Conservation (phyloP, 2,113 vertebrate species). For the Pterocles gutturalis region DNA sequence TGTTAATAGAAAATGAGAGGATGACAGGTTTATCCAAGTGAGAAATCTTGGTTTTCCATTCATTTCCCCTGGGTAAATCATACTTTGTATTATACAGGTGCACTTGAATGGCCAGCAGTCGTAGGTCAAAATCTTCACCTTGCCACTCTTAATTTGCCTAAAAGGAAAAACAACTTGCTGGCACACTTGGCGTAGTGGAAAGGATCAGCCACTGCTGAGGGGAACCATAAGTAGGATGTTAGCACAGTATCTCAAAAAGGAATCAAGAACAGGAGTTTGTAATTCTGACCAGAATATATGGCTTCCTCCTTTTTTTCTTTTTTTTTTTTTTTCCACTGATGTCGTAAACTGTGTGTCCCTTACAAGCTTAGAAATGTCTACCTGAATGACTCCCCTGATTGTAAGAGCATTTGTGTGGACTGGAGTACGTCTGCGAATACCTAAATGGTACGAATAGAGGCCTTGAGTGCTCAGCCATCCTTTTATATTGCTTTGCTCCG, state of each 20-base stretch:
- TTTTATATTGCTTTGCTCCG: background rate
- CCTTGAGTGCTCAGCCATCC: background rate
- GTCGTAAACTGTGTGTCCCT: background rate
- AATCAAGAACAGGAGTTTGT: background rate
- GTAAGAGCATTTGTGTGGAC: background rate
- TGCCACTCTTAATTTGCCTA: background rate
- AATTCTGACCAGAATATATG: background rate
- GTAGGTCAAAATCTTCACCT: background rate
- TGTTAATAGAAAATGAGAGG: conserved; percentile 5
- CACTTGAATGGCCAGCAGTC: background rate
- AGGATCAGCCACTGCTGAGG: background rate
- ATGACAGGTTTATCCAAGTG: conserved; percentile 17
- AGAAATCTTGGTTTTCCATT: conserved; percentile 7
- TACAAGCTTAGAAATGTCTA: background rate
- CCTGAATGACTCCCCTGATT: background rate
- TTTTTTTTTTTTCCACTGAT: background rate
- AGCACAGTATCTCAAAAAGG: background rate
- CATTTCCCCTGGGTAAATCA: background rate
- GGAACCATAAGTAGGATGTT: background rate
- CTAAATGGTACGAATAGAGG: background rate
- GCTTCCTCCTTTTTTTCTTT: background rate
- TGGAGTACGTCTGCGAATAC: background rate
- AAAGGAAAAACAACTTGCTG: background rate
- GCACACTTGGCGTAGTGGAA: background rate
- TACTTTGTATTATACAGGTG: background rate